Conservation (phyloP, 1,140 invertebrate species). For the Helicoverpa armigera region DNA sequence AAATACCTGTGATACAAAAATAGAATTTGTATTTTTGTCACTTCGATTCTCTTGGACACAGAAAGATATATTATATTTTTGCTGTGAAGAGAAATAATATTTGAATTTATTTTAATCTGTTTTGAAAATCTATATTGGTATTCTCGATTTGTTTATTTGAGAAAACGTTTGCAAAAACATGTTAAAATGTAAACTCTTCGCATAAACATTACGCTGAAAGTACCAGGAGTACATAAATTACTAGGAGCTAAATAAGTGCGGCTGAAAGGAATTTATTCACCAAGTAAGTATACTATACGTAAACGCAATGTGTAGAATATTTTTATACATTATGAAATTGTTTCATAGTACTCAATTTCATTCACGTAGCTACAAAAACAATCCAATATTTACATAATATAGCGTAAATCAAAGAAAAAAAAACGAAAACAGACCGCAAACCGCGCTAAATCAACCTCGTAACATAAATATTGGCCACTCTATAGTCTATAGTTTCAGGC, state of each 20-base stretch:
- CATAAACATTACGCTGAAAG: neutral
- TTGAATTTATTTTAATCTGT: too few species aligned
- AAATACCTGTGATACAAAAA: conserved; percentile 13
- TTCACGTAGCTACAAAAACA: neutral
- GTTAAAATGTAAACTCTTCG: neutral
- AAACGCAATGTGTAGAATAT: neutral
- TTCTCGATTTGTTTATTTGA: neutral
- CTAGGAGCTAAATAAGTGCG: neutral
- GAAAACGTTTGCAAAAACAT: neutral
- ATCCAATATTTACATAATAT: neutral
- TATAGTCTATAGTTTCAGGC: conserved; percentile 5
- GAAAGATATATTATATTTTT: too few species aligned
- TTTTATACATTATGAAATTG: too few species aligned
- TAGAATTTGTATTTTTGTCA: neutral
- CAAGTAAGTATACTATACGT: neutral
- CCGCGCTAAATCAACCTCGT: conserved; percentile 24
- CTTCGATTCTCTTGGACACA: too few species aligned
- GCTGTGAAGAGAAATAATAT: too few species aligned
- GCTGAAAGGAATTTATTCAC: neutral
- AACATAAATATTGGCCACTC: neutral
- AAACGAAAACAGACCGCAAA: conserved; percentile 6
- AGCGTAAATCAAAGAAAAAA: conserved; percentile 10
- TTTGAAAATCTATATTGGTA: neutral
- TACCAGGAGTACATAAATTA: conserved; percentile 18
- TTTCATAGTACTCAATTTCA: neutral